Evolutionary conservation across 2,888 invertebrate genomes (phyloP).

Genomic region (Ochropleura plecta): DNA sequence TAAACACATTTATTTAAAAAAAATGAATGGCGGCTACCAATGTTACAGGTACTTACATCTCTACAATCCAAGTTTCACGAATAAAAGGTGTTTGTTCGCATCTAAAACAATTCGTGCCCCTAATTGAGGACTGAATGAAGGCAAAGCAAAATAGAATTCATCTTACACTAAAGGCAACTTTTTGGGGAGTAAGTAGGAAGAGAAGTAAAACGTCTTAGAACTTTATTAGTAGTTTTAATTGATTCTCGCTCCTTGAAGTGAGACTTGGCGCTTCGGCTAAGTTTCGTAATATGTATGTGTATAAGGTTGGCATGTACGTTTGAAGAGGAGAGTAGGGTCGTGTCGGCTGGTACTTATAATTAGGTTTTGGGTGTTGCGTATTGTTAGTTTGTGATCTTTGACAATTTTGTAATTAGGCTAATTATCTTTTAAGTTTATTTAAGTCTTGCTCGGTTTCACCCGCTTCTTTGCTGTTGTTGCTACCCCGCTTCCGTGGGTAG

Average conservation of each 20-base stretch:
- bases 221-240: constrained; percentile 86
- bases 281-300: constrained; percentile 59
- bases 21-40: background rate
- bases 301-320: constrained; percentile 20
- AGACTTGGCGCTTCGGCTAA: constrained; percentile 74
- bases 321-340: constrained; percentile 20
- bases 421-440: background rate
- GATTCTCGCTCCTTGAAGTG: constrained; percentile 80
- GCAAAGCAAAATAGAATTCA: constrained; percentile 72
- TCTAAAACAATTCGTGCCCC: constrained; percentile 47
- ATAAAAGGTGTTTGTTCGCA: constrained; percentile 28
- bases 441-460: too few species aligned
- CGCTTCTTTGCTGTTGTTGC: too few species aligned
- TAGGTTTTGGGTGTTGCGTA: constrained; percentile 26
- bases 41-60: background rate
- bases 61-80: background rate
- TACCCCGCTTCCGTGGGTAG: too few species aligned
- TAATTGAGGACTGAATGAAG: constrained; percentile 64
- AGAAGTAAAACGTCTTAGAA: constrained; percentile 80
- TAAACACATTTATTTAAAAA: background rate
- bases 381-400: constrained; percentile 15
- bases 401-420: constrained; percentile 1
- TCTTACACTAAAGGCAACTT: constrained; percentile 75
- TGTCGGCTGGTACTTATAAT: constrained; percentile 42
- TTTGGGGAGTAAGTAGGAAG: constrained; percentile 72